phyloP scores from a whole-genome alignment of 2,113 vertebrate species.

The Catharus fuscescens region DNA sequence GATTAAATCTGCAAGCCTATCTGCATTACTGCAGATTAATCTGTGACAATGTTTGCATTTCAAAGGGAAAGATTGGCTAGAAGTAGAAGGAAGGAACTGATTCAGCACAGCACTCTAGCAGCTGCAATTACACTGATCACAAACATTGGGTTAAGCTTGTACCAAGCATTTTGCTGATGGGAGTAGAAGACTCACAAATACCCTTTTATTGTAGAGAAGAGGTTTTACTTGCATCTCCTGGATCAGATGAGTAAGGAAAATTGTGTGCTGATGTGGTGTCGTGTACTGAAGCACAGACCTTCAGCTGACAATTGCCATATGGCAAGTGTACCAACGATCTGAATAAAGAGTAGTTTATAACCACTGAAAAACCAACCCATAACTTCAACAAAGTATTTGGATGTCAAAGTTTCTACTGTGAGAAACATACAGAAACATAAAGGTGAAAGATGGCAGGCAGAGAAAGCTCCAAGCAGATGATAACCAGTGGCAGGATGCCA shows the following conservation, averaged over 20 bases:
- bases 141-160: neutral
- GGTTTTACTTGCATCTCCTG: constrained; percentile 3
- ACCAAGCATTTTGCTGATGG: constrained; percentile 25
- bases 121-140: constrained; percentile 25
- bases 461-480: neutral
- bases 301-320: neutral
- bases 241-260: constrained; percentile 32
- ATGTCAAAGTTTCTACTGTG: neutral
- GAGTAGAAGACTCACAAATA: neutral
- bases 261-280: neutral
- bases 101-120: constrained; percentile 24
- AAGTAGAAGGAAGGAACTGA: constrained; percentile 52
- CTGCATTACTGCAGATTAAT: constrained; percentile 13
- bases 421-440: neutral
- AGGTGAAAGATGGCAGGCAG: neutral
- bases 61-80: constrained; percentile 36
- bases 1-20: constrained; percentile 12
- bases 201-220: neutral
- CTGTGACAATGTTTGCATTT: constrained; percentile 31
- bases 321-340: neutral
- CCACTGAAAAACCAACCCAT: neutral
- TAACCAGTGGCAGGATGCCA: neutral
- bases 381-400: neutral
- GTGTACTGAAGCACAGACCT: neutral
- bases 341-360: neutral